Evolutionary conservation across 1,140 invertebrate species (phyloP).

Genomic region (Ctenoplectra terminalis): DNA sequence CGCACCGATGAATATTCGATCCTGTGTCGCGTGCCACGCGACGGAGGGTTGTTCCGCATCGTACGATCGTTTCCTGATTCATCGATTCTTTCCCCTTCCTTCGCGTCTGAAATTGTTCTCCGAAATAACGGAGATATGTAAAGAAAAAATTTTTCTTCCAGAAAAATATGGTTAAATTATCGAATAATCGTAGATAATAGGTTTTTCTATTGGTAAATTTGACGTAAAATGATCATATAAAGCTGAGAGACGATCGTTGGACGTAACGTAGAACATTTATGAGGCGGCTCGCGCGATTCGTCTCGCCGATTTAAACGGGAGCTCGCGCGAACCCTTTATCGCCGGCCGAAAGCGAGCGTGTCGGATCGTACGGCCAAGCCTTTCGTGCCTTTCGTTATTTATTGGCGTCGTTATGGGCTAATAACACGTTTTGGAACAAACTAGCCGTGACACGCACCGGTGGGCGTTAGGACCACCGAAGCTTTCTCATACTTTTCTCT

Average conservation of each 20-base stretch:
- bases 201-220: too few relatives aligned
- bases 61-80: slow-evolving; percentile 46
- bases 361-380: slow-evolving; percentile 70
- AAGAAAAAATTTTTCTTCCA: not conserved
- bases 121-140: too few relatives aligned
- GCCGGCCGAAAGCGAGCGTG: slow-evolving; percentile 73
- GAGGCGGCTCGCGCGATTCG: slow-evolving; percentile 73
- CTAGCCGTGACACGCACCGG: slow-evolving; percentile 70
- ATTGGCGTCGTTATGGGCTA: slow-evolving; percentile 76
- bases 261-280: slow-evolving; percentile 71
- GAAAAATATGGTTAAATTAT: too few relatives aligned
- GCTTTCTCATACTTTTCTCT: slow-evolving; percentile 9
- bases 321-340: slow-evolving; percentile 75
- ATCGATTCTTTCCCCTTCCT: slow-evolving; percentile 5
- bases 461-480: slow-evolving; percentile 29
- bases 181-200: too few relatives aligned
- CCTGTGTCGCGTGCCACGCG: slow-evolving; percentile 46
- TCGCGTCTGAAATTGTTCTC: not conserved
- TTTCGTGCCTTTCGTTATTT: slow-evolving; percentile 79
- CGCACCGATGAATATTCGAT: slow-evolving; percentile 67
- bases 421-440: slow-evolving; percentile 72
- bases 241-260: not conserved
- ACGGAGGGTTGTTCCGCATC: slow-evolving; percentile 37
- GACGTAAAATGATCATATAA: too few relatives aligned
- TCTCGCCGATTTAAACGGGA: slow-evolving; percentile 72